Percentiles rank a stretch among this genome's conserved stretches.
These are phyloP conservation scores for Probosciger aterrimus DNA, from an alignment of 2,113 vertebrate genomes.

Conservation along the genomic window DNA sequence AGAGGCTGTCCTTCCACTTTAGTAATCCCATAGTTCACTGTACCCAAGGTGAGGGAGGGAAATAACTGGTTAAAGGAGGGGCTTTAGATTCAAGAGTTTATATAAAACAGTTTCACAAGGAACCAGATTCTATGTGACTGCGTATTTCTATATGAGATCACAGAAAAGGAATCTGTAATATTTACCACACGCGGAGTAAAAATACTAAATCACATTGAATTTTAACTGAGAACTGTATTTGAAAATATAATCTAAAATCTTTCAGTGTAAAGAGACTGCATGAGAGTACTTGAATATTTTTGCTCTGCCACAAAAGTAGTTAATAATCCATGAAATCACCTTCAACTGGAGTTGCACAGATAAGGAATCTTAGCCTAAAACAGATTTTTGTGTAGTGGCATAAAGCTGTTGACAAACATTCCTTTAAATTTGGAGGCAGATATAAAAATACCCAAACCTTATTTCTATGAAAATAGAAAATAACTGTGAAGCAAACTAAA, in stretches of 20 bases:
- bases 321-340: constrained; percentile 30
- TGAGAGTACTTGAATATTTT: not conserved
- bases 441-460: not conserved
- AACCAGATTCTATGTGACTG: not conserved
- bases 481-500: not conserved
- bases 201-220: not conserved
- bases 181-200: not conserved
- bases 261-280: not conserved
- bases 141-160: rapidly evolving
- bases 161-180: not conserved
- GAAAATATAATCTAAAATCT: not conserved
- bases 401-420: not conserved
- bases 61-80: not conserved
- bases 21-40: constrained; percentile 83
- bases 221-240: not conserved
- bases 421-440: not conserved
- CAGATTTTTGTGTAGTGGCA: not conserved
- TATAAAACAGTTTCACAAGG: not conserved
- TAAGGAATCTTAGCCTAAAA: not conserved
- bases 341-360: not conserved
- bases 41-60: not conserved
- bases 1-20: constrained; percentile 87
- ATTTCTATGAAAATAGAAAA: not conserved
- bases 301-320: not conserved
- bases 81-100: not conserved